Conservation (phyloP, 2,797 vertebrate species). For the Cheracebus regulus region DNA sequence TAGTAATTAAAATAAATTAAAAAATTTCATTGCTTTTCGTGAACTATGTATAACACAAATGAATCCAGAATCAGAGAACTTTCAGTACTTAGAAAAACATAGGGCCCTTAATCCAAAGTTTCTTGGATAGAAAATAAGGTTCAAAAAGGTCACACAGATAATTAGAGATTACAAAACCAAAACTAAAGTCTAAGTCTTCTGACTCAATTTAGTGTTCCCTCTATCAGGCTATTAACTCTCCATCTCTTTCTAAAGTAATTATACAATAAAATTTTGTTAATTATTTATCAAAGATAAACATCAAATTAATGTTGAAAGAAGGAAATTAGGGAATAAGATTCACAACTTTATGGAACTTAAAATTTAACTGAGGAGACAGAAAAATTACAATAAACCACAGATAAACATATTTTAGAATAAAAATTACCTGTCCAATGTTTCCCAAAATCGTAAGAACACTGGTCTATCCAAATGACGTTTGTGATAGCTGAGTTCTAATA, state of each 20-base stretch:
- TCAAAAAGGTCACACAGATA: not conserved
- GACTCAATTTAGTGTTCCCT: not conserved
- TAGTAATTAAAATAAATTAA: not conserved
- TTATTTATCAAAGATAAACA: not conserved
- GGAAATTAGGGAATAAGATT: not conserved
- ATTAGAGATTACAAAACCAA: not conserved
- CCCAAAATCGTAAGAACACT: slow-evolving; percentile 97
- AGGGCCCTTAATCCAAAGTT: not conserved
- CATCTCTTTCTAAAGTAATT: not conserved
- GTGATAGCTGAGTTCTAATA: slow-evolving; percentile 98
- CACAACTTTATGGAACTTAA: not conserved
- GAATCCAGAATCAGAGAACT: not conserved
- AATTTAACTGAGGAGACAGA: not conserved
- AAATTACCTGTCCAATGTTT: slow-evolving; percentile 96
- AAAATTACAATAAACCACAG: not conserved
- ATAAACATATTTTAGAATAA: not conserved
- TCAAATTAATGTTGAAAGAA: not conserved
- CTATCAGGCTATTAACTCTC: not conserved
- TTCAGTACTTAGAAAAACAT: not conserved
- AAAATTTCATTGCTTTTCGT: not conserved
- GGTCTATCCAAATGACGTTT: slow-evolving; percentile 97
- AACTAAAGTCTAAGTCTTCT: not conserved
- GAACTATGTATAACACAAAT: not conserved
- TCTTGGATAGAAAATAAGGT: not conserved
- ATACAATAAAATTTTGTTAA: not conserved